Base-by-base conservation (phyloP, 2,797 vertebrate species). In the Darevskia mixta region DNA sequence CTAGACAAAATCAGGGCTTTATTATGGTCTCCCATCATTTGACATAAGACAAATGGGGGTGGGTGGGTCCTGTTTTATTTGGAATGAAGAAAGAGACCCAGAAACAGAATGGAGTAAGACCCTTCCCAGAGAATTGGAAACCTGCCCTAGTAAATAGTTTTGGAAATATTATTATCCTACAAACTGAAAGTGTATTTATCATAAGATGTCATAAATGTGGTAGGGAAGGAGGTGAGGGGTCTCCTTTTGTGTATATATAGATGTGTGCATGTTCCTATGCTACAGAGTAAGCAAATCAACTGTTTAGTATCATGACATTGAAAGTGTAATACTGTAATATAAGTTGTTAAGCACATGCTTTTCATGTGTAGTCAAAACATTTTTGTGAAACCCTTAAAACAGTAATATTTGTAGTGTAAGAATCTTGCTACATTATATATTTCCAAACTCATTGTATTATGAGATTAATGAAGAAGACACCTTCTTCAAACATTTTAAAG, bases 371-470 rank as follows among this genome's bases (percentile, higher is more conserved):
- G 29, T 85, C 72, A 88, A 55, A 92, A 78, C 86, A 75, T 83
- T 88, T 92, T 90, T 69, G 87, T 90, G 86, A 89, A 92, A 75
- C 58, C 92, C 55, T 78, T 77, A 55, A 55, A 71, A 18, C 89
- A 82, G 69, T 90, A 78, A 92, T 81, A 84, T 92, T 89, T 88
- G 83, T 86, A 92, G 32, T 91, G n/a, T 89, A 86, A 90, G 73
- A 18, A 35, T 35, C 64, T 66, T 80, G 73, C 69, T 49, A 29
- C 23, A 84, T 80, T 82, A 20, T 35, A 9, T 89, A 89, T 93
- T 95, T 95, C 93, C 86, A 71, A 83, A 86, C 89, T 64, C 67
- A 61, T 85, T 93, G 71, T 87, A 25, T 88, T 92, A 94, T 86
- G 86, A 94, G 90, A 75, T 55, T 86, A 87, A 83, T 49, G n/a